Percentiles rank a stretch among this genome's conserved stretches.
These are phyloP conservation scores for Spheniscus humboldti DNA, from an alignment of 2,797 vertebrate species.

Conservation along the genomic window DNA sequence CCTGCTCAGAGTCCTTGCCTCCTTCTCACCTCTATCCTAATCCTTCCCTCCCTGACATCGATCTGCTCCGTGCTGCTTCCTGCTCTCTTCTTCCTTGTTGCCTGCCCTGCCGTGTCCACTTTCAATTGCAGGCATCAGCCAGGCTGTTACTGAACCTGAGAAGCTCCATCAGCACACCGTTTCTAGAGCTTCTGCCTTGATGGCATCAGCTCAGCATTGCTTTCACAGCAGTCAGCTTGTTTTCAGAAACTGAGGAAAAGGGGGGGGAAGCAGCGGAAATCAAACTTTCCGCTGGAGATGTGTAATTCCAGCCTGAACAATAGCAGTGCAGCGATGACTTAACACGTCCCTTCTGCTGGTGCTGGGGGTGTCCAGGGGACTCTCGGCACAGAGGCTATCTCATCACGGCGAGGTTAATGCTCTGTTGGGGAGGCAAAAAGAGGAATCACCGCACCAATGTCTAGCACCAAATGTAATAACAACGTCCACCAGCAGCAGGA, in stretches of 20 bases:
- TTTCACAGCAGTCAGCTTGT: background rate
- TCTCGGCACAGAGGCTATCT: accelerated
- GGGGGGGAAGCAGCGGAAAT: background rate
- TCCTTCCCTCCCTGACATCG: background rate
- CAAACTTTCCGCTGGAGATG: background rate
- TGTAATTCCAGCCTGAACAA: background rate
- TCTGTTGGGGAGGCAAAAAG: background rate
- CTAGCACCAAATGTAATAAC: too few species aligned
- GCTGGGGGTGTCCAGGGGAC: accelerated
- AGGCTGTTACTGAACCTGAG: background rate
- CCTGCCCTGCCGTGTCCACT: background rate
- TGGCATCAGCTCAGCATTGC: background rate
- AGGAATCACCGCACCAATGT: accelerated
- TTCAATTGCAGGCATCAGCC: background rate
- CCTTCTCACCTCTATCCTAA: background rate
- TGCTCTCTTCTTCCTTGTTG: background rate
- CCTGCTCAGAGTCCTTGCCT: background rate
- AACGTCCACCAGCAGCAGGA: background rate
- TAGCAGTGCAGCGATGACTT: accelerated
- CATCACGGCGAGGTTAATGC: accelerated
- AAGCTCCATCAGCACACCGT: accelerated
- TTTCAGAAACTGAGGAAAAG: background rate
- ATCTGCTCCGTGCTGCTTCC: background rate
- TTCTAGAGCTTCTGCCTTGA: background rate
- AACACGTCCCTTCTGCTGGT: accelerated